Evolutionary conservation across 2,888 invertebrate genomes (phyloP), one percentile per base, ranked within the genome.

Genomic region (Leucophenga maculata): DNA sequence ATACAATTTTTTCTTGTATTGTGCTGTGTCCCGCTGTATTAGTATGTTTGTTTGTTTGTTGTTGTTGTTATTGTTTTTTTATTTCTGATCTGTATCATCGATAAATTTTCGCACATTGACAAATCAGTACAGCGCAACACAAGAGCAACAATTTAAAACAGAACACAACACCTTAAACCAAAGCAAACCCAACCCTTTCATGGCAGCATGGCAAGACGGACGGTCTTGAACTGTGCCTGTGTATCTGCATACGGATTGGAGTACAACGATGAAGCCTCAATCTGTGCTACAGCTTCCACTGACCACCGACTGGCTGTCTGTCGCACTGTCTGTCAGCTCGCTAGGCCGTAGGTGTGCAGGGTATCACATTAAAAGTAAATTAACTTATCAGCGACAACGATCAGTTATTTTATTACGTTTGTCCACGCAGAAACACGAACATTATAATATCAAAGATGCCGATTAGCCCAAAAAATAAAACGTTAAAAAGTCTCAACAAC

Each of bases 381-480:
- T 88, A 88, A 88, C 88, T 88, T 88, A 88, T 88, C 88, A 87
- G 87, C 86, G 84, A 87, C 87, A 86, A 87, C 86, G 88, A 88
- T 88, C 88, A 86, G 88, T 87, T 88, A 88, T 88, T 88, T 88
- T 88, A 88, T 88, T 88, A 85, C 88, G 87, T 86, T 88, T 88
- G 87, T 88, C 86, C 86, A 86, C 85, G 84, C 83, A 83, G 80
- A 82, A 88, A 88, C 88, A 88, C 87, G 88, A 88, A 87, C 88
- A 88, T 87, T 88, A 86, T 86, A 85, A 86, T 85, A 86, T 85
- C 86, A 85, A 87, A 85, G 87, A 84, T 80, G 86, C 86, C 86
- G 86, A 83, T 81, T 57, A 22, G 26, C 54, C 54, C 16, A 54
- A 54, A 54, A 18, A 11, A n/a, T n/a, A n/a, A 52, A 52, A 52